phyloP scores from a whole-genome alignment of 2,888 invertebrate species.

The Eretmocerus hayati region DNA sequence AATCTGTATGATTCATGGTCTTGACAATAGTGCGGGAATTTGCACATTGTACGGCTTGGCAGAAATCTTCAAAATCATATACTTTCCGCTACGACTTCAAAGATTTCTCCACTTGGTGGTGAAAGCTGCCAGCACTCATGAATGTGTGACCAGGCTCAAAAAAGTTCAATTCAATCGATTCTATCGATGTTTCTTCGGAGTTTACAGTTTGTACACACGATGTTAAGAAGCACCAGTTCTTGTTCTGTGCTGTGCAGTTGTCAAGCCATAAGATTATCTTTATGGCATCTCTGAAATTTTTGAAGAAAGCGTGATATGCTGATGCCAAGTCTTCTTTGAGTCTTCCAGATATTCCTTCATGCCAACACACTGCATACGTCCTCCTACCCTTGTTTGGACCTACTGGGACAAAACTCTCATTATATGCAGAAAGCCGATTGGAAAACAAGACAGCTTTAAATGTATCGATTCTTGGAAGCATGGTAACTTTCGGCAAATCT shows the following conservation, averaged over 20 bases:
- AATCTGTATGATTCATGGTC: neutral
- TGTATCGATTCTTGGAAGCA: conserved; percentile 5
- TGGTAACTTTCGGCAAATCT: conserved; percentile 9
- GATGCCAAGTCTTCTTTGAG: conserved; percentile 7
- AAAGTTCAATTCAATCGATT: conserved; percentile 8
- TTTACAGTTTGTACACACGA: conserved; percentile 7
- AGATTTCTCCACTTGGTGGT: too few relatives aligned
- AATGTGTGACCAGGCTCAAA: conserved; percentile 15
- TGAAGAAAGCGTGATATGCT: conserved; percentile 3
- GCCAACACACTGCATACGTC: conserved; percentile 3
- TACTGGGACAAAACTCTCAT: conserved; percentile 10
- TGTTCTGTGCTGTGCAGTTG: conserved; percentile 6
- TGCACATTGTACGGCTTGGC: conserved; percentile 1
- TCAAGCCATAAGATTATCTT: conserved; percentile 7
- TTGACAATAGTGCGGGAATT: too few relatives aligned
- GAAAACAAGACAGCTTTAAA: conserved; percentile 6
- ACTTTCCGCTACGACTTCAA: conserved; percentile 16
- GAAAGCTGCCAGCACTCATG: conserved; percentile 14
- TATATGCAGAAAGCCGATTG: neutral
- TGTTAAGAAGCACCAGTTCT: conserved; percentile 8
- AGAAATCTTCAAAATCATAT: conserved; percentile 11
- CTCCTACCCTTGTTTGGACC: neutral
- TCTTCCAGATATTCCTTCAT: conserved; percentile 8
- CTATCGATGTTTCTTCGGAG: conserved; percentile 1
- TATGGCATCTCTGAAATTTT: conserved; percentile 1